Conservation (phyloP, 1,140 invertebrate species). For the Panagrolaimus sp. region DNA sequence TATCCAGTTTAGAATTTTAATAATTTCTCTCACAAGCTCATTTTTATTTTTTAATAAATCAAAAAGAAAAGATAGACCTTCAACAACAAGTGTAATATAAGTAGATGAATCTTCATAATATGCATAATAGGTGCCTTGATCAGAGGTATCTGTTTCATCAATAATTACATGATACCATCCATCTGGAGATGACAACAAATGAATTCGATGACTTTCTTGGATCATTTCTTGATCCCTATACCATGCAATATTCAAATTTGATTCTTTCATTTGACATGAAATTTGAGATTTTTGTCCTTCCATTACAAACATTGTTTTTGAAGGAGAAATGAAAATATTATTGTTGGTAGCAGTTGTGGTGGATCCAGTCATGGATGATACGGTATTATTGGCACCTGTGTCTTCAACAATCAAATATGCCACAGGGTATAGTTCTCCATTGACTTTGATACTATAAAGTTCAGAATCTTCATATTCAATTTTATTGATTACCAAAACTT, state of each 20-base stretch:
- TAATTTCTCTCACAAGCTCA: too few relatives aligned
- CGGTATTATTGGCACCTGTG: neutral
- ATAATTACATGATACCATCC: constrained; percentile 41
- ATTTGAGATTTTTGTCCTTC: constrained; percentile 54
- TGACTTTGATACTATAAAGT: constrained; percentile 50
- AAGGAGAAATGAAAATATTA: constrained; percentile 34
- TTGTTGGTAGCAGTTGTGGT: neutral
- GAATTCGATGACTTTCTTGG: constrained; percentile 26
- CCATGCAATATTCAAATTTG: constrained; percentile 39
- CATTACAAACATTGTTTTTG: constrained; percentile 57
- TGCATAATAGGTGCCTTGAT: constrained; percentile 56
- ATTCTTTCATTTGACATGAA: constrained; percentile 34
- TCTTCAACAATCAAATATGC: constrained; percentile 51
- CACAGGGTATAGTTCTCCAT: constrained; percentile 54
- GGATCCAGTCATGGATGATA: constrained; percentile 52
- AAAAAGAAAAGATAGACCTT: constrained; percentile 42
- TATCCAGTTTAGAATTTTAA: too few relatives aligned
- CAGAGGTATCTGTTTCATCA: constrained; percentile 19
- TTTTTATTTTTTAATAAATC: too few relatives aligned
- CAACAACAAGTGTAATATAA: constrained; percentile 50
- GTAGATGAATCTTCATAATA: constrained; percentile 38
- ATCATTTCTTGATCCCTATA: constrained; percentile 43
- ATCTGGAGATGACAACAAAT: constrained; percentile 31
- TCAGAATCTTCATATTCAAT: constrained; percentile 48
- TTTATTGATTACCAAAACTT: constrained; percentile 50